Evolutionary conservation across 2,888 invertebrate genomes (phyloP), one percentile per base, ranked within the genome.

Genomic region (Drepana falcataria): DNA sequence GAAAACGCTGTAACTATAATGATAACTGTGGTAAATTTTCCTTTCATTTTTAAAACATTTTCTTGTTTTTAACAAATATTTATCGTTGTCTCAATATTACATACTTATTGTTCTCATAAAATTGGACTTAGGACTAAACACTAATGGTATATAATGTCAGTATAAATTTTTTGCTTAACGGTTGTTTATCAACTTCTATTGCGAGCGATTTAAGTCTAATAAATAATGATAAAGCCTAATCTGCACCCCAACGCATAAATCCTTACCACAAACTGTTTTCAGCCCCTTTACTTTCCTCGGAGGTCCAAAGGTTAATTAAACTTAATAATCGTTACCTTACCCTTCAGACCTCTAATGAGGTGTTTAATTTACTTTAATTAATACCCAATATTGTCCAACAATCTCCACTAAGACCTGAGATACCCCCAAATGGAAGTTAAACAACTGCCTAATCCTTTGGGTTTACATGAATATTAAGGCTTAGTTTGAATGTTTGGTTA

Each of bases 401-500:
- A 51, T 53, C 21, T 49, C 49, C 49, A 51, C 52, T 54, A 51
- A 55, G 47, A 57, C 53, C 48, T 41, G 41, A 37, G 47, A 47
- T 35, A 51, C 58, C 40, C 51, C 52, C 59, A 57, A 67, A 64
- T 66, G 55, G 61, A 67, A 63, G 60, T 63, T 65, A 63, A 66
- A 64, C 63, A 65, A 62, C 51, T 51, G 53, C 62, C 58, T 61
- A 65, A 66, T 63, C 64, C 61, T 59, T 60, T 60, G 60, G 59
- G 61, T 58, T 59, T 60, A 67, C 63, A 66, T 62, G 59, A 59
- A 61, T 66, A 65, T 63, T 61, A 59, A 56, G 57, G 58, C 59
- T 55, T 55, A 58, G 58, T 49, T 47, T 51, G 51, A 58, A 48
- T 57, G 53, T 49, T 55, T 41, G 34, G 37, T 35, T 41, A 33